phyloP scores from a whole-genome alignment of 2,888 invertebrate genomes.

The Chydorus sphaericus region DNA sequence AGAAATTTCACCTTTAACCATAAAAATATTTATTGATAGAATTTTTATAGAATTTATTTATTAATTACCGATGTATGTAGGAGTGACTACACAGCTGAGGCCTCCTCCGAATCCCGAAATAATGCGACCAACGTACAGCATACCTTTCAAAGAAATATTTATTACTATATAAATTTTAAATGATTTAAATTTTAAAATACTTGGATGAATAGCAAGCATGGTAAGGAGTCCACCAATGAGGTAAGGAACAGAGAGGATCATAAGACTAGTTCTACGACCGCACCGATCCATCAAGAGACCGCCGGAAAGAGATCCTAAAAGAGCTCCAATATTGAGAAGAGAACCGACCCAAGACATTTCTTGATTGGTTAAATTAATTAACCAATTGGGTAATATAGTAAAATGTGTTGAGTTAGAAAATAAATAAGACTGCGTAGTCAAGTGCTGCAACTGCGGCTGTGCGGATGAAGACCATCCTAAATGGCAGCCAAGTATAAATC shows the following conservation, averaged over 20 bases:
- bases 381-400: background rate
- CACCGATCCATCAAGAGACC: slow-evolving; percentile 35
- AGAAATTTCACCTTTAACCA: slow-evolving; percentile 49
- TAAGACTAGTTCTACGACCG: slow-evolving; percentile 39
- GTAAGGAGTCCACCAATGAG: slow-evolving; percentile 43
- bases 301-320: slow-evolving; percentile 34
- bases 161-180: background rate
- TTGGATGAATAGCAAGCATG: slow-evolving; percentile 31
- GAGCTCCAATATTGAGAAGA: slow-evolving; percentile 39
- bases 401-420: background rate
- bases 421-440: too few species aligned
- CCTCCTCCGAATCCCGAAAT: slow-evolving; percentile 60
- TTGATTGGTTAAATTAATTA: background rate
- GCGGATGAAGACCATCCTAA: slow-evolving; percentile 63
- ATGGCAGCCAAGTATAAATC: slow-evolving; percentile 57
- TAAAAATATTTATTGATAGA: background rate
- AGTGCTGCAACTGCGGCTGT: slow-evolving; percentile 11
- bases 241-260: slow-evolving; percentile 38
- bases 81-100: slow-evolving; percentile 66
- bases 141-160: slow-evolving; percentile 15
- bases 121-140: slow-evolving; percentile 39
- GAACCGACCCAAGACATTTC: slow-evolving; percentile 38
- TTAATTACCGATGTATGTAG: slow-evolving; percentile 49
- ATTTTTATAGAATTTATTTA: background rate
- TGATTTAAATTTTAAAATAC: background rate